Evolutionary conservation across 2,888 invertebrate species (phyloP).

Genomic region (Brenthis ino): DNA sequence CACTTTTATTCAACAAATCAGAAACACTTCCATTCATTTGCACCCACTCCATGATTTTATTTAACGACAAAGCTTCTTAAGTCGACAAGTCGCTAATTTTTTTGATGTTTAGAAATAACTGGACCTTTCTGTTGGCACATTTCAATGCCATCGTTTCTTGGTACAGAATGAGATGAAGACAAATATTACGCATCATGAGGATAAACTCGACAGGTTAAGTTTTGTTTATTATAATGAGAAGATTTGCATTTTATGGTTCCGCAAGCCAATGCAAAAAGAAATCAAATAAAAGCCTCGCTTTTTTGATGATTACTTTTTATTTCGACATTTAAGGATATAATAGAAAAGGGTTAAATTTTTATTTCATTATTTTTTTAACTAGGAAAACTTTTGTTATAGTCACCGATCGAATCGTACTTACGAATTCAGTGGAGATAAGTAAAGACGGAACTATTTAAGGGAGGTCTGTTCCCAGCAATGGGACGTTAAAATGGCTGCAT

Average conservation of each 20-base stretch:
- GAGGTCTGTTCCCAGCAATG: too few relatives aligned
- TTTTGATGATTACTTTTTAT: background rate
- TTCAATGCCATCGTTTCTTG: slow-evolving; percentile 55
- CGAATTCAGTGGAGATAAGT: too few relatives aligned
- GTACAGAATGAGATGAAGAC: slow-evolving; percentile 58
- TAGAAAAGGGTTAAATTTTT: too few relatives aligned
- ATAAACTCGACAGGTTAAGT: slow-evolving; percentile 51
- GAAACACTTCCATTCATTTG: slow-evolving; percentile 19
- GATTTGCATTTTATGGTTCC: slow-evolving; percentile 65
- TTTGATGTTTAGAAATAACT: slow-evolving; percentile 19
- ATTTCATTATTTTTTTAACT: too few relatives aligned
- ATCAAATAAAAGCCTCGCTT: background rate
- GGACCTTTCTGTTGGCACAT: slow-evolving; percentile 44
- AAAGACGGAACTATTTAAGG: too few relatives aligned
- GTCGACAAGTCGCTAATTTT: slow-evolving; percentile 1
- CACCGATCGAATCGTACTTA: too few relatives aligned
- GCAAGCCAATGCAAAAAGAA: slow-evolving; percentile 15
- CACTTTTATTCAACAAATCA: slow-evolving; percentile 52
- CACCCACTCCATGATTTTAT: slow-evolving; percentile 22
- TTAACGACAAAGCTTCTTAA: slow-evolving; percentile 4
- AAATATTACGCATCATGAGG: slow-evolving; percentile 57
- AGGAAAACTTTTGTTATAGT: too few relatives aligned
- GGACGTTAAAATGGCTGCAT: too few relatives aligned
- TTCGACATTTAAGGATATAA: too few relatives aligned
- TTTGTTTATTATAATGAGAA: slow-evolving; percentile 62